Evolutionary conservation across 2,888 invertebrate species (phyloP).

Genomic region (Cheilosia impressa): DNA sequence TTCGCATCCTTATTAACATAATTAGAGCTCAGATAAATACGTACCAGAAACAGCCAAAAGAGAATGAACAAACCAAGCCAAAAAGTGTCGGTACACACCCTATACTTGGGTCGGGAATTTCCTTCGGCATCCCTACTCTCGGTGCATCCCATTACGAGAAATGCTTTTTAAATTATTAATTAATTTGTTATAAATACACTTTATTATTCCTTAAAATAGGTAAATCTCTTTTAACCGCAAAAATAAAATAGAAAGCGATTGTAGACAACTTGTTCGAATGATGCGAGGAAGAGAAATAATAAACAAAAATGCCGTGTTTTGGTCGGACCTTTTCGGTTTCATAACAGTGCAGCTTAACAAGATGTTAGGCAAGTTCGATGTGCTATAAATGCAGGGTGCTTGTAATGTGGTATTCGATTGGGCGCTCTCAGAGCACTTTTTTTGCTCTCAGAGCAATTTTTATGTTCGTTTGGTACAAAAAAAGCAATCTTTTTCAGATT

Average conservation of each 20-base stretch:
- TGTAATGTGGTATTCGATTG: too few species aligned
- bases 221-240: not conserved
- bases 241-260: slow-evolving; percentile 14
- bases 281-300: slow-evolving; percentile 21
- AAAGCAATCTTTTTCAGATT: too few species aligned
- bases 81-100: slow-evolving; percentile 92
- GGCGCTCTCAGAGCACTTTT: too few species aligned
- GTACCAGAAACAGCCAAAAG: slow-evolving; percentile 94
- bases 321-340: not conserved
- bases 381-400: not conserved
- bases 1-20: slow-evolving; percentile 24
- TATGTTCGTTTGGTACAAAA: too few species aligned
- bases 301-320: slow-evolving; percentile 63
- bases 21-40: slow-evolving; percentile 65
- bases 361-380: not conserved
- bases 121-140: slow-evolving; percentile 86
- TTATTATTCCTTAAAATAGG: slow-evolving; percentile 7
- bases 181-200: slow-evolving; percentile 6
- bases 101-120: slow-evolving; percentile 85
- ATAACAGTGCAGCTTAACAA: not conserved
- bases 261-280: slow-evolving; percentile 14
- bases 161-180: not conserved
- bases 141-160: slow-evolving; percentile 86
- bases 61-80: slow-evolving; percentile 91
- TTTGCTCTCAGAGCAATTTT: too few species aligned